These are phyloP conservation scores for Drosophila tani DNA, from an alignment of 1,140 invertebrate species.

Conservation along the genomic window DNA sequence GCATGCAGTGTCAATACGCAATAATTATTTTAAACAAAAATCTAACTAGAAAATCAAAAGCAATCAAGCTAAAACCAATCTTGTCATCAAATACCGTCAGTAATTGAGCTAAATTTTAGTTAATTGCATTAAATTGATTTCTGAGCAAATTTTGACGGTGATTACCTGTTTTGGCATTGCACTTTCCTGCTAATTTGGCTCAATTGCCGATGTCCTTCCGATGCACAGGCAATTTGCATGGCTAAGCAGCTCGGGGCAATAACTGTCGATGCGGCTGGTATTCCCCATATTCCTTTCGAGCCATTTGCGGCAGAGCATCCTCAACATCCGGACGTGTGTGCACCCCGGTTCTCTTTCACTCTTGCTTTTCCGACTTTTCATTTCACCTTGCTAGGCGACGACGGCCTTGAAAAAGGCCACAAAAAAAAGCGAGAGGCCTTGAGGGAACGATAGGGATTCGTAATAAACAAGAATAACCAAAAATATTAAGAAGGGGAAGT, in stretches of 20 bases:
- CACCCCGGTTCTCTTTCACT: slow-evolving; percentile 19
- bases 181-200: slow-evolving; percentile 53
- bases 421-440: slow-evolving; percentile 43
- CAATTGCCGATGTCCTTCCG: slow-evolving; percentile 52
- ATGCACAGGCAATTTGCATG: slow-evolving; percentile 43
- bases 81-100: slow-evolving; percentile 15
- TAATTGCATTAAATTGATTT: slow-evolving; percentile 51
- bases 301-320: slow-evolving; percentile 51
- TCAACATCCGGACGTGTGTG: slow-evolving; percentile 46
- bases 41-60: background rate
- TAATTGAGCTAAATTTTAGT: slow-evolving; percentile 25
- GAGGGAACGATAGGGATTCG: slow-evolving; percentile 13
- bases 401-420: slow-evolving; percentile 62
- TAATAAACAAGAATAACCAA: slow-evolving; percentile 25
- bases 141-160: slow-evolving; percentile 20
- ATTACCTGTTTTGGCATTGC: slow-evolving; percentile 39
- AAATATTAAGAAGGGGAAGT: background rate
- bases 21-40: no score
- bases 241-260: slow-evolving; percentile 19
- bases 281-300: slow-evolving; percentile 22
- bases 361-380: slow-evolving; percentile 24
- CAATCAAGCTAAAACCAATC: slow-evolving; percentile 8
- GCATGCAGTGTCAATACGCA: no score
- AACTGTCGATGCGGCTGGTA: slow-evolving; percentile 18
- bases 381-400: slow-evolving; percentile 17